A percentile compares a stretch with the other conserved stretches of the same genome.
Conservation (phyloP, 2,888 invertebrate species). For the Melanchra persicariae region DNA sequence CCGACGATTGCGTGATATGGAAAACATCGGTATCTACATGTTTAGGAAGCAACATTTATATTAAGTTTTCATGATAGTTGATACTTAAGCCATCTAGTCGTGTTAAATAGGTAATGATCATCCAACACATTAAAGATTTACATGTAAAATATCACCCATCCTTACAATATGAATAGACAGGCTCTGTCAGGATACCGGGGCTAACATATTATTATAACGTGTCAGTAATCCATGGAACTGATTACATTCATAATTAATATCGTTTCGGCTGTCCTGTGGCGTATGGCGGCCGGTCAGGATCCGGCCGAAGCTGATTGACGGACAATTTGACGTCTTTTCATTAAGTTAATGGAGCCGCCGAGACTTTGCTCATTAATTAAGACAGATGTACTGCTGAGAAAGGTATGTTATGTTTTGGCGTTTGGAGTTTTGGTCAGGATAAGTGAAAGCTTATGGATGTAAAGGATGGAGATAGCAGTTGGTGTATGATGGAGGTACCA, state of each 20-base stretch:
- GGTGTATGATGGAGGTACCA: no score
- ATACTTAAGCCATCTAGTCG: no score
- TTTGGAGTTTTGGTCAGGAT: constrained; percentile 23
- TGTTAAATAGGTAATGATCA: no score
- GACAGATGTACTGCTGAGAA: constrained; percentile 70
- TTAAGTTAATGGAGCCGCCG: constrained; percentile 76
- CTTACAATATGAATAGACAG: constrained; percentile 30
- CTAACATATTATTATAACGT: constrained; percentile 54
- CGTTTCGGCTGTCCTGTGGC: constrained; percentile 62
- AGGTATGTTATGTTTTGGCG: constrained; percentile 53
- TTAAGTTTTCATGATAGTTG: neutral
- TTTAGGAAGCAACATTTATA: neutral
- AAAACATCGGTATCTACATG: constrained; percentile 34
- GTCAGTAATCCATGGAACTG: constrained; percentile 53
- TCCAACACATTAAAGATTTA: constrained; percentile 1
- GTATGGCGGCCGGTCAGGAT: constrained; percentile 61
- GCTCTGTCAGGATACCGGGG: constrained; percentile 25
- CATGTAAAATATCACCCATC: constrained; percentile 4
- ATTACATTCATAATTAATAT: constrained; percentile 68
- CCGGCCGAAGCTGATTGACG: constrained; percentile 73
- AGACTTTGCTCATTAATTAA: constrained; percentile 75
- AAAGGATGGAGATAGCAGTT: neutral
- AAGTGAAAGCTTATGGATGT: constrained; percentile 15
- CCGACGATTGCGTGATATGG: constrained; percentile 38
- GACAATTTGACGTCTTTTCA: constrained; percentile 77